Evolutionary conservation across 2,888 invertebrate genomes (phyloP).

Genomic region (Acholoe squamosa): DNA sequence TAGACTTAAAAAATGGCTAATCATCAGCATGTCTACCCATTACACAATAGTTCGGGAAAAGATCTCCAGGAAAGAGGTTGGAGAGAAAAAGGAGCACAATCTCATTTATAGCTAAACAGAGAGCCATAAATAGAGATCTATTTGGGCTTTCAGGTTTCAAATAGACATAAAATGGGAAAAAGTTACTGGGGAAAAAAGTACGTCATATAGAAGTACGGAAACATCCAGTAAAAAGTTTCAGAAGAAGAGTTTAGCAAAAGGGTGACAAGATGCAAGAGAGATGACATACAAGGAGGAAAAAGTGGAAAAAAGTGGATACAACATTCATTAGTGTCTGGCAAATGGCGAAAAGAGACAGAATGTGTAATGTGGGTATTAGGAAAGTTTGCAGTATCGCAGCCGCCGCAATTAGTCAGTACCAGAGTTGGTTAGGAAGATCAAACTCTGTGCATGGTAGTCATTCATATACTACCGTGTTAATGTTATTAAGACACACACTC

Average conservation of each 20-base stretch:
- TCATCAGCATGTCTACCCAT: neutral
- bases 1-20: neutral
- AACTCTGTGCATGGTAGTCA: slow-evolving; percentile 36
- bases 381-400: neutral
- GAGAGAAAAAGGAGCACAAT: slow-evolving; percentile 39
- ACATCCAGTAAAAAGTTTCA: slow-evolving; percentile 54
- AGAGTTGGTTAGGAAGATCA: neutral
- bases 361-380: slow-evolving; percentile 36
- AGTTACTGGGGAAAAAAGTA: slow-evolving; percentile 35
- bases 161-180: slow-evolving; percentile 35
- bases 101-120: slow-evolving; percentile 47
- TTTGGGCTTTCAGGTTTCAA: slow-evolving; percentile 38
- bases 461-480: neutral
- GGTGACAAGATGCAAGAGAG: slow-evolving; percentile 50
- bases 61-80: neutral
- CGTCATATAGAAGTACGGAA: slow-evolving; percentile 37
- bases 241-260: slow-evolving; percentile 40
- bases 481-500: slow-evolving; percentile 16
- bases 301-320: slow-evolving; percentile 33
- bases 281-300: slow-evolving; percentile 40
- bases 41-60: slow-evolving; percentile 21
- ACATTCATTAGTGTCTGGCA: slow-evolving; percentile 54
- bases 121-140: slow-evolving; percentile 54
- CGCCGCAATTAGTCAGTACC: neutral
- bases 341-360: slow-evolving; percentile 37